A percentile compares a stretch with the other conserved stretches of the same genome.
phyloP scores from a whole-genome alignment of 2,888 invertebrate species.

The Leptopterna dolabrata region DNA sequence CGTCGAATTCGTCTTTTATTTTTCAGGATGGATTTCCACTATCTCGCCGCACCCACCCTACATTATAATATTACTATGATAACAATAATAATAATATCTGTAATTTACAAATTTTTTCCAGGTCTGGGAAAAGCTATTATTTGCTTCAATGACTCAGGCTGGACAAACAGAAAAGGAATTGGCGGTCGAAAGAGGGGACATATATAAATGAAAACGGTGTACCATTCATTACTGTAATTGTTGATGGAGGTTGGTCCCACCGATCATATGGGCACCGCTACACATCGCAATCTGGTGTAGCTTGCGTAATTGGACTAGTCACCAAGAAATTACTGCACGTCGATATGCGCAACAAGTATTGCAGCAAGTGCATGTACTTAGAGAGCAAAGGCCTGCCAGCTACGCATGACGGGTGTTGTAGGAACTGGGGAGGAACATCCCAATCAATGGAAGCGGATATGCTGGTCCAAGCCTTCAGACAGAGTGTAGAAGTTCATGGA shows the following conservation, averaged over 20 bases:
- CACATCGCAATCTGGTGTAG: no score
- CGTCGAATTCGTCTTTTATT: no score
- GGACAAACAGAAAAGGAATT: neutral
- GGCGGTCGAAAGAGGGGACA: neutral
- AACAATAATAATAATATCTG: neutral
- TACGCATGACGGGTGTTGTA: neutral
- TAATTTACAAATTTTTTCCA: neutral
- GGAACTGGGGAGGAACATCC: conserved; percentile 14
- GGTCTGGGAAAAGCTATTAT: neutral
- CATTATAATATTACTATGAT: neutral
- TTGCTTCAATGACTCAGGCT: neutral
- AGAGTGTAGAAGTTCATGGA: neutral
- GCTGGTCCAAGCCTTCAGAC: neutral
- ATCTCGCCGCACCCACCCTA: neutral
- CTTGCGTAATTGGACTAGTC: neutral
- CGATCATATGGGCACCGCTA: neutral
- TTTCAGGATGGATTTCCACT: no score
- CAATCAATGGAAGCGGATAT: conserved; percentile 1
- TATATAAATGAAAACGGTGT: neutral
- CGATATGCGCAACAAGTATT: conserved; percentile 19
- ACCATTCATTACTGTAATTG: neutral
- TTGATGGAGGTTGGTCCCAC: conserved; percentile 30
- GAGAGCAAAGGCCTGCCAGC: neutral
- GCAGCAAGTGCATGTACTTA: neutral
- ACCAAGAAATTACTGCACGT: conserved; percentile 20